These are phyloP conservation scores for Aythya baeri DNA, from an alignment of 2,113 vertebrate genomes.

Conservation along the genomic window DNA sequence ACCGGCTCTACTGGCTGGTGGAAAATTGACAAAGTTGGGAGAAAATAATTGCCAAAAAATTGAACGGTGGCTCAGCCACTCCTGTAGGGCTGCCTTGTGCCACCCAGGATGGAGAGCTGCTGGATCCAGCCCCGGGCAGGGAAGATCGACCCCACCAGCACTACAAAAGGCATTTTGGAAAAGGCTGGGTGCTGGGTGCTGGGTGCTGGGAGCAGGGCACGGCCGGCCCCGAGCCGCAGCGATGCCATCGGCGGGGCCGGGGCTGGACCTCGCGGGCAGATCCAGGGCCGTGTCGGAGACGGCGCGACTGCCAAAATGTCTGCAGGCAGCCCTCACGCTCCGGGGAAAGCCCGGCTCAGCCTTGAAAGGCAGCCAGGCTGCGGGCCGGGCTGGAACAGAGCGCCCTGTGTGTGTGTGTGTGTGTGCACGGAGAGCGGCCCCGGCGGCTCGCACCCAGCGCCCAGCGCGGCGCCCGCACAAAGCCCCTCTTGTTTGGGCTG, in stretches of 20 bases:
- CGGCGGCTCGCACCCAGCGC: neutral
- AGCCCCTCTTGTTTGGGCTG: neutral
- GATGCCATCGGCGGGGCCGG: neutral
- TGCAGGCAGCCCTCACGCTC: neutral
- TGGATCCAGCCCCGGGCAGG: neutral
- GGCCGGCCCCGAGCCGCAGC: neutral
- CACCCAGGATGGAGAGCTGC: neutral
- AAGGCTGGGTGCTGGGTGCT: neutral
- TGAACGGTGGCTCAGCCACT: neutral
- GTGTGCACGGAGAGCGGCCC: neutral
- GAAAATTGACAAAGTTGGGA: no score
- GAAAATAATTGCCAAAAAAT: no score
- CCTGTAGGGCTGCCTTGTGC: neutral
- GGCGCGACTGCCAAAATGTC: no score
- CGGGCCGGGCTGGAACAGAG: neutral
- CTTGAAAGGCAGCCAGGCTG: neutral
- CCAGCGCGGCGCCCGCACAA: fast-evolving
- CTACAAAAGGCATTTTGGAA: neutral
- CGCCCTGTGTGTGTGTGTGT: neutral
- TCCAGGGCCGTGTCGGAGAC: neutral
- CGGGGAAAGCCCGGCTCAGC: neutral
- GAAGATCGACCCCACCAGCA: fast-evolving
- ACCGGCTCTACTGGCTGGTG: neutral
- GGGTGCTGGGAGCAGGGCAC: neutral
- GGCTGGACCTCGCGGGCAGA: neutral